Evolutionary conservation across 2,888 invertebrate genomes (phyloP).

Genomic region (Harpalus rubripes): DNA sequence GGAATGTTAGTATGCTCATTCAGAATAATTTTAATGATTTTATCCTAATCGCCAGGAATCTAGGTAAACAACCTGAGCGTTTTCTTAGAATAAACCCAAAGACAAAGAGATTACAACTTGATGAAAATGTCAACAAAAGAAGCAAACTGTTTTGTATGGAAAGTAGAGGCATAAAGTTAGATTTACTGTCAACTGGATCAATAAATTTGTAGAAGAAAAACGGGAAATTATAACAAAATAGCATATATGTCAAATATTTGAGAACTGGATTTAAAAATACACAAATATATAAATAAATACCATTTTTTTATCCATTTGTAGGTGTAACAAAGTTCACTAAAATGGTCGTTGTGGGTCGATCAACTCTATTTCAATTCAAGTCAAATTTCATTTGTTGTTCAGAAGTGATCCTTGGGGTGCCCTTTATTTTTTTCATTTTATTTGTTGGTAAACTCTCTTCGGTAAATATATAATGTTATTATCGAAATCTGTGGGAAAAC

Average conservation of each 20-base stretch:
- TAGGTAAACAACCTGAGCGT: conserved; percentile 44
- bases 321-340: too few relatives aligned
- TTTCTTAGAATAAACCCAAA: conserved; percentile 52
- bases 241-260: background rate
- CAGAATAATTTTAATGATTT: conserved; percentile 32
- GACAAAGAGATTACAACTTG: conserved; percentile 60
- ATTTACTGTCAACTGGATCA: conserved; percentile 46
- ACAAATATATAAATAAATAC: too few relatives aligned
- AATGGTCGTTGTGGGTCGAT: too few relatives aligned
- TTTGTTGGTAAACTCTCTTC: too few relatives aligned
- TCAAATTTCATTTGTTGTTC: too few relatives aligned
- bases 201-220: conserved; percentile 37
- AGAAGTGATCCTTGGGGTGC: too few relatives aligned
- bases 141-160: conserved; percentile 62
- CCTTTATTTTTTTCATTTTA: too few relatives aligned
- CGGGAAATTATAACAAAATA: conserved; percentile 23
- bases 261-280: too few relatives aligned
- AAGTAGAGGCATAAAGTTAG: conserved; percentile 53
- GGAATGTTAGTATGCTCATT: background rate
- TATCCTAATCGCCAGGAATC: conserved; percentile 22
- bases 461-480: too few relatives aligned
- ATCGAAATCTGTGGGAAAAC: too few relatives aligned
- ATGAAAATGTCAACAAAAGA: conserved; percentile 61
- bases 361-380: too few relatives aligned
- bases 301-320: too few relatives aligned